A percentile compares a stretch with the other conserved stretches of the same genome.
Conservation (phyloP, 2,888 invertebrate species). For the Papilio protenor region DNA sequence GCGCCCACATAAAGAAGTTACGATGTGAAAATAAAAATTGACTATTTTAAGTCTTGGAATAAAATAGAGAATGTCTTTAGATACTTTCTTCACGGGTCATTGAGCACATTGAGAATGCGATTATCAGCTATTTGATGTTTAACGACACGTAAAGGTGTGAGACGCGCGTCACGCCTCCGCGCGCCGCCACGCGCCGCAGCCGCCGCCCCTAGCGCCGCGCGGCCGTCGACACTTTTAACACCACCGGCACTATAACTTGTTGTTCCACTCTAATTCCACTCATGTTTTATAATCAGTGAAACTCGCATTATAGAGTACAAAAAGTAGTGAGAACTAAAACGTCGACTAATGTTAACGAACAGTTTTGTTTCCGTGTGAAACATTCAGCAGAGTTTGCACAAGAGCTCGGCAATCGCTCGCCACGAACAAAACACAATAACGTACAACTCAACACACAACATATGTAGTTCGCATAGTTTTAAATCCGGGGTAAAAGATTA, state of each 20-base stretch:
- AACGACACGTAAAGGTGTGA: conserved; percentile 1
- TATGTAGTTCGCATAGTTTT: background rate
- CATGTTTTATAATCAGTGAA: background rate
- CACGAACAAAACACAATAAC: background rate
- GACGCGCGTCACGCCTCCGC: background rate
- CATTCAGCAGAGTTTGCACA: background rate
- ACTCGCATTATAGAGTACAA: background rate
- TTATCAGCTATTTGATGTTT: background rate
- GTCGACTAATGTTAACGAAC: background rate
- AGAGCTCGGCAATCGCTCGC: background rate
- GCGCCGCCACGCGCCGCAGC: background rate
- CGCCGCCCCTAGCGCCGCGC: background rate
- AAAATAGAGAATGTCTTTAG: background rate
- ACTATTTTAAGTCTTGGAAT: background rate
- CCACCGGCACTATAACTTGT: background rate
- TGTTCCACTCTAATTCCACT: background rate
- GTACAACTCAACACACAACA: no score
- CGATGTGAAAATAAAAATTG: background rate
- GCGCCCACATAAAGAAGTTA: background rate
- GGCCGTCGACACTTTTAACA: no score
- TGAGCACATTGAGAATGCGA: background rate
- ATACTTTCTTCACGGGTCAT: background rate
- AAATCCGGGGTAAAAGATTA: background rate
- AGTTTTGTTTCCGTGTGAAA: background rate
- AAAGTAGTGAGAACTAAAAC: background rate